Evolutionary conservation across 2,797 vertebrate genomes (phyloP).

Genomic region (Myotis planiceps): DNA sequence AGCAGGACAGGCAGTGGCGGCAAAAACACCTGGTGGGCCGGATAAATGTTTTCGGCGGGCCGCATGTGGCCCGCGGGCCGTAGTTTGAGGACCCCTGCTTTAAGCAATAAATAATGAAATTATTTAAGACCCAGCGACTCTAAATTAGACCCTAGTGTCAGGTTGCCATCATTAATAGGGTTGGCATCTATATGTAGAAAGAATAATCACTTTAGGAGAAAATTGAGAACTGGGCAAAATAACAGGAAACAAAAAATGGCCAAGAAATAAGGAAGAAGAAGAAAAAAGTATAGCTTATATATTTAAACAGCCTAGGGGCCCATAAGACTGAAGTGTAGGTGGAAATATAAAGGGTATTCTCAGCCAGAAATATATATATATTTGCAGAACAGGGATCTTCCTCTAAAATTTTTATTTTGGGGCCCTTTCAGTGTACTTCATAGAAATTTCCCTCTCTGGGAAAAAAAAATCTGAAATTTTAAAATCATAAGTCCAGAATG

Average conservation of each 20-base stretch:
- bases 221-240: neutral
- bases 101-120: constrained; percentile 3
- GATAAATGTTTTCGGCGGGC: no score
- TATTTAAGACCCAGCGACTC: neutral
- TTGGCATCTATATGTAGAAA: neutral
- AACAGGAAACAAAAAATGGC: neutral
- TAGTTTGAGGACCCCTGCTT: no score
- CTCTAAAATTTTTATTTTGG: neutral
- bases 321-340: neutral
- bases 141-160: neutral
- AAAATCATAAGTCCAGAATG: neutral
- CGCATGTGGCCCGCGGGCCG: no score
- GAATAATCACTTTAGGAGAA: neutral
- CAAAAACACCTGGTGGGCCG: no score
- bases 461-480: neutral
- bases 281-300: neutral
- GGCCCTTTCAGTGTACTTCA: neutral
- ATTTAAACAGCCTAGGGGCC: neutral
- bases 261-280: neutral
- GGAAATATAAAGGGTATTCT: neutral
- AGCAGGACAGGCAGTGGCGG: no score
- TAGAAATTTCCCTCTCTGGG: neutral
- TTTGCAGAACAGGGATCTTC: neutral
- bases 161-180: neutral
- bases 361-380: neutral